Base-by-base conservation (phyloP, 2,888 invertebrate genomes). In the Dione vanillae region DNA sequence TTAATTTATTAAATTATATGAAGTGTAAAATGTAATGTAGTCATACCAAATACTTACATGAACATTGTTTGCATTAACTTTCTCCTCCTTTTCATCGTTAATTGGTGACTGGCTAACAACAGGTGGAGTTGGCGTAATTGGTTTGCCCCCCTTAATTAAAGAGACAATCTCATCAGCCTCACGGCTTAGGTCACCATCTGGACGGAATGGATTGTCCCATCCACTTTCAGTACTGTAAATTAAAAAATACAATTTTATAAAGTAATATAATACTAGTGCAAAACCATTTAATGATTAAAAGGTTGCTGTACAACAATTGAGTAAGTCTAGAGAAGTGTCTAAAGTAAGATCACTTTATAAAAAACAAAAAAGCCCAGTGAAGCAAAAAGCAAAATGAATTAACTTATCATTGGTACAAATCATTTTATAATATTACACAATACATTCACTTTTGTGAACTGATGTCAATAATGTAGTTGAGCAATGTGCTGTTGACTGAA, bases 161-260 rank as follows among this genome's bases (percentile, higher is more conserved):
- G 98, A 97, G 75, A 99, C 98, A 81, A 99, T 98, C 93, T 98
- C 98, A 89, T 99, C 99, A 37, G 99, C 98, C 92, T 99, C 98
- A 81, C 97, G 95, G 84, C 98, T 98, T 83, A 99, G 94, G 92
- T 98, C 98, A 74, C 99, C 98, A 83, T 98, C 99, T 40, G 98
- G 98, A 85, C 98, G 96, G 94, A 99, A 99, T 70, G 99, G 99
- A 92, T 99, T 99, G 92, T 99, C 99, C 96, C 98, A 98, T 77
- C 98, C 98, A 85, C 98, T 98, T 88, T 98, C 98, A 89, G 97
- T 96, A 92, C 98, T 99, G 95, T 16, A 78, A 78, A 2, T 45
- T n/a, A 61, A 16, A 12, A 58, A 27, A 27, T 27, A 27, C 5
- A 5, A 0, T 19, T 40, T 6, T 37, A 59, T 19, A 20, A 27